Percentiles rank a stretch among this genome's conserved stretches.
These are phyloP conservation scores for Notocelia uddmanniana DNA, from an alignment of 2,888 invertebrate species.

Conservation along the genomic window DNA sequence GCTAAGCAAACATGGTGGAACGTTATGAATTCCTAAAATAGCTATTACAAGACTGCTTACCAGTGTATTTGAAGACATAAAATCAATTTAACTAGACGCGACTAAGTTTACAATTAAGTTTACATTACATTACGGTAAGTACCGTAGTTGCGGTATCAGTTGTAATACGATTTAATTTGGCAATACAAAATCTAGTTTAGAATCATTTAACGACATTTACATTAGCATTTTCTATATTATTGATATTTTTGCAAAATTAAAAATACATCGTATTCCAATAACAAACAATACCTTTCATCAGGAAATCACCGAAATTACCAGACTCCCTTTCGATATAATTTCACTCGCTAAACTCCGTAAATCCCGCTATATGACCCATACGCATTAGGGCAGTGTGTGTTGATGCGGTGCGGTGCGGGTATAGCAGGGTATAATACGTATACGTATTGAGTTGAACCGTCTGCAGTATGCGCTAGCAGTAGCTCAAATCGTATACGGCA, in stretches of 20 bases:
- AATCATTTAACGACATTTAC: background rate
- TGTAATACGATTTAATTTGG: background rate
- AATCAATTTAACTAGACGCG: background rate
- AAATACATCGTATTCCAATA: slow-evolving; percentile 38
- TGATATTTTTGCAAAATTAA: background rate
- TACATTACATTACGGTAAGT: background rate
- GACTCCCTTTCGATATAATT: slow-evolving; percentile 86
- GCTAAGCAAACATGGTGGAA: background rate
- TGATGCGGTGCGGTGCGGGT: slow-evolving; percentile 66
- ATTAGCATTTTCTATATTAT: too few species aligned
- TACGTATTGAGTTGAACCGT: slow-evolving; percentile 63
- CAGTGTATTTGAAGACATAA: too few species aligned
- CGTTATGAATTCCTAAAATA: background rate
- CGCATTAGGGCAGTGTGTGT: slow-evolving; percentile 86
- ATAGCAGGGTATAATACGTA: slow-evolving; percentile 74
- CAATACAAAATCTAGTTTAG: background rate
- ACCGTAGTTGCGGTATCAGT: slow-evolving; percentile 3
- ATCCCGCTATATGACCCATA: slow-evolving; percentile 85
- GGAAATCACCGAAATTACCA: slow-evolving; percentile 78
- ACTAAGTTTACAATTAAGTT: background rate
- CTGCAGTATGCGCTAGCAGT: slow-evolving; percentile 77
- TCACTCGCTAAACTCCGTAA: slow-evolving; percentile 84
- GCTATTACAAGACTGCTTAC: background rate
- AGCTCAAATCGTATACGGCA: slow-evolving; percentile 81
- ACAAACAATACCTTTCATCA: slow-evolving; percentile 50